phyloP scores from a whole-genome alignment of 2,113 vertebrate genomes.

The Etheostoma spectabile region DNA sequence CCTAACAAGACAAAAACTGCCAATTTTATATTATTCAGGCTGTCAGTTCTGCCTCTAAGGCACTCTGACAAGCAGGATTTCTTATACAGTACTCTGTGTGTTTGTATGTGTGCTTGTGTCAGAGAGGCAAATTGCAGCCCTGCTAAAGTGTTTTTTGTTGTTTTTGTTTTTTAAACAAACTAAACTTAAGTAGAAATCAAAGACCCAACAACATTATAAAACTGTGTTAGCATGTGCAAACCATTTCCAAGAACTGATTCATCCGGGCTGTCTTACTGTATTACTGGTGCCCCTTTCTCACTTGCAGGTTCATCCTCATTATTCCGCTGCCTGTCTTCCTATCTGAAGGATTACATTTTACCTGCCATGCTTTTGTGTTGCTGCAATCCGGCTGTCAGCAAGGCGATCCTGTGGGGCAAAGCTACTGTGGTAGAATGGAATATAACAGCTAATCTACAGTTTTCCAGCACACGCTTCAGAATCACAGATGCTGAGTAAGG shows the following conservation, averaged over 20 bases:
- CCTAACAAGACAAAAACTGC: slow-evolving; percentile 59
- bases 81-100: slow-evolving; percentile 11
- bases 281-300: neutral
- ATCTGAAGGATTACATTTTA: slow-evolving; percentile 7
- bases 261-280: slow-evolving; percentile 16
- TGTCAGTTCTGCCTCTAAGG: slow-evolving; percentile 60
- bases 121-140: neutral
- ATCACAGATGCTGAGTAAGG: neutral
- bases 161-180: neutral
- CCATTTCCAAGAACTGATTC: neutral
- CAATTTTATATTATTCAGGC: slow-evolving; percentile 31
- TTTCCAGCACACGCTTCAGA: neutral
- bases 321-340: neutral
- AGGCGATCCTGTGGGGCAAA: neutral
- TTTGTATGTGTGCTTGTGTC: neutral
- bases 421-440: neutral
- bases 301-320: slow-evolving; percentile 3
- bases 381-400: neutral
- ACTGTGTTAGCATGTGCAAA: neutral
- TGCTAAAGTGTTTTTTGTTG: neutral
- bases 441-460: neutral
- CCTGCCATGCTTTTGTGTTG: neutral
- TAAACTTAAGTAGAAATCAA: neutral
- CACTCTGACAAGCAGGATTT: slow-evolving; percentile 30
- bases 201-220: neutral